Conservation (phyloP, 2,113 vertebrate species). For the Orthonyx spaldingii region DNA sequence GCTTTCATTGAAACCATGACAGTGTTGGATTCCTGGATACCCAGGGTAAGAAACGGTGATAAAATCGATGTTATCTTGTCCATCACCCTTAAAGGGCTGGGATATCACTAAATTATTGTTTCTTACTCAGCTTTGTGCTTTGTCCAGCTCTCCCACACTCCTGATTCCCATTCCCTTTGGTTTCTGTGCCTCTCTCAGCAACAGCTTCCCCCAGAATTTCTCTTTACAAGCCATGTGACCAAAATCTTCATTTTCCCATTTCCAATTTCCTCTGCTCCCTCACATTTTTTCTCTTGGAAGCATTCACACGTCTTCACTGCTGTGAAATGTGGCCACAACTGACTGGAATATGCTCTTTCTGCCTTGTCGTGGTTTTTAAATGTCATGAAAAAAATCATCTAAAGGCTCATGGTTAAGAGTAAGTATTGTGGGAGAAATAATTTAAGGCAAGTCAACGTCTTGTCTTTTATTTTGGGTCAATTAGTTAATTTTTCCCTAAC, state of each 20-base stretch:
- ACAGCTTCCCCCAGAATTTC: background rate
- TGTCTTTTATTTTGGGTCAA: background rate
- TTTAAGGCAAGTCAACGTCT: too few relatives aligned
- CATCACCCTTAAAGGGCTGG: background rate
- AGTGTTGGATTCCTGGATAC: background rate
- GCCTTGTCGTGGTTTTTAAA: too few relatives aligned
- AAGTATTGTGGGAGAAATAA: too few relatives aligned
- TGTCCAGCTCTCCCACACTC: background rate
- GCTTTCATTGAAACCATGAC: background rate
- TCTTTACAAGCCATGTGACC: background rate
- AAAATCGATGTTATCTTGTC: background rate
- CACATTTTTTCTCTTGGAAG: background rate
- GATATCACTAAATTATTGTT: background rate
- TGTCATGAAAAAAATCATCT: too few relatives aligned
- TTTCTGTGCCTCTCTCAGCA: background rate
- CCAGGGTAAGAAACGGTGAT: background rate
- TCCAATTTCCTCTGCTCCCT: background rate
- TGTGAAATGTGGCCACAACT: background rate
- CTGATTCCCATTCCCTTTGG: background rate
- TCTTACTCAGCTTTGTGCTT: background rate
- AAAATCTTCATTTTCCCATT: background rate
- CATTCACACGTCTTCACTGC: accelerated
- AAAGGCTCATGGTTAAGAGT: too few relatives aligned
- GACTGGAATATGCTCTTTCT: background rate
- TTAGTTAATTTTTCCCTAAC: background rate